phyloP scores from a whole-genome alignment of 1,140 invertebrate genomes.

The Contarinia nasturtii region DNA sequence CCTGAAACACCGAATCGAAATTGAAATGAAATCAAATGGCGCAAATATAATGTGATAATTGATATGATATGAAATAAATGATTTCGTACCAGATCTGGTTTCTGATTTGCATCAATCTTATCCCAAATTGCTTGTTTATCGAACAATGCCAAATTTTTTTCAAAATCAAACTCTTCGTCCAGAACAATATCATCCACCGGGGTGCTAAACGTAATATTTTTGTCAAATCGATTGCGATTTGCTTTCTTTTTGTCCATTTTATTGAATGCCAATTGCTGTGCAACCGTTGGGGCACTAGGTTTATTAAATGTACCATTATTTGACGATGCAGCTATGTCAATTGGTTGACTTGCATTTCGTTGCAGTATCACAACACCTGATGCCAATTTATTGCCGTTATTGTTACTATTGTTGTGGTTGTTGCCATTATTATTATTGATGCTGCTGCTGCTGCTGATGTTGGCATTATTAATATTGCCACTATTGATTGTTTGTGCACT shows the following conservation, averaged over 20 bases:
- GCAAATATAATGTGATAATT: too few relatives aligned
- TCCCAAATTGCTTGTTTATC: constrained; percentile 67
- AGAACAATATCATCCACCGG: constrained; percentile 28
- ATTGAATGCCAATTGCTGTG: not conserved
- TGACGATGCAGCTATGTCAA: constrained; percentile 14
- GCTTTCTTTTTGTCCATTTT: constrained; percentile 4
- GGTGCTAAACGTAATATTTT: constrained; percentile 26
- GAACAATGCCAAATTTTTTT: constrained; percentile 79
- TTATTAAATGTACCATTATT: not conserved
- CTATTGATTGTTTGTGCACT: not conserved
- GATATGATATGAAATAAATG: not conserved
- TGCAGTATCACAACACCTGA: not conserved
- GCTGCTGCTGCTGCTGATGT: too few relatives aligned
- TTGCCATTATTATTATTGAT: too few relatives aligned
- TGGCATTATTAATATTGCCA: too few relatives aligned
- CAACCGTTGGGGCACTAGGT: not conserved
- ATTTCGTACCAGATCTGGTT: constrained; percentile 39
- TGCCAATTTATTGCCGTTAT: too few relatives aligned
- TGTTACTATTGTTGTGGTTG: too few relatives aligned
- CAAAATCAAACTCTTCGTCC: constrained; percentile 77
- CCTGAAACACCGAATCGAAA: not conserved
- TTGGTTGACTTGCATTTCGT: constrained; percentile 11
- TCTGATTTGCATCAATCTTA: constrained; percentile 37
- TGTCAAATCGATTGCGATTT: constrained; percentile 14
- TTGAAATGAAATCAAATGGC: not conserved